Evolutionary conservation across 1,140 invertebrate species (phyloP).

Genomic region (Colletes gigas): DNA sequence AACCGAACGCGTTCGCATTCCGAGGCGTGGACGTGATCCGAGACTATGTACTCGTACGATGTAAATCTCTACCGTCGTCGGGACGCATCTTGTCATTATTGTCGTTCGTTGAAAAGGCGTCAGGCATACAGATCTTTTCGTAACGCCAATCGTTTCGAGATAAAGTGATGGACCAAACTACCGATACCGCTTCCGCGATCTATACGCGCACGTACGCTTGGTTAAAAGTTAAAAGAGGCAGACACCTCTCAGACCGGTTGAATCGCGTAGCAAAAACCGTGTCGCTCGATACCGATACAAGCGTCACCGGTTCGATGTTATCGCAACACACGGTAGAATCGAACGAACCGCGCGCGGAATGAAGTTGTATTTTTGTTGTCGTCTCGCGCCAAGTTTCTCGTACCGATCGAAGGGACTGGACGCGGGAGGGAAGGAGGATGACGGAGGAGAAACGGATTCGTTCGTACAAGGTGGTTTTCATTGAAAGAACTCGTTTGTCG

Average conservation of each 20-base stretch:
- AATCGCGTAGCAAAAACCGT: not conserved
- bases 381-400: slow-evolving; percentile 23
- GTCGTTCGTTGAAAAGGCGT: not conserved
- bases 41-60: not conserved
- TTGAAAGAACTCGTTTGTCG: slow-evolving; percentile 51
- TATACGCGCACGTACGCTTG: no score
- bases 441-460: slow-evolving; percentile 9
- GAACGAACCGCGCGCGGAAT: slow-evolving; percentile 29
- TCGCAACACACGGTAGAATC: not conserved
- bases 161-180: no score
- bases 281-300: not conserved
- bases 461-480: slow-evolving; percentile 53
- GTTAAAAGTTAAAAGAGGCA: no score
- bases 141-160: no score
- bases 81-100: not conserved
- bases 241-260: no score
- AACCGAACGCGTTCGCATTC: slow-evolving; percentile 47
- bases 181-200: no score
- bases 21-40: slow-evolving; percentile 12
- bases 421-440: not conserved
- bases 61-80: not conserved
- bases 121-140: no score
- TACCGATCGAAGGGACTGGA: not conserved
- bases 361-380: slow-evolving; percentile 43
- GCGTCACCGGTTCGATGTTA: not conserved